Conservation (phyloP, 37 sponge, comb jelly and placozoan genomes). For the Bolinopsis microptera region DNA sequence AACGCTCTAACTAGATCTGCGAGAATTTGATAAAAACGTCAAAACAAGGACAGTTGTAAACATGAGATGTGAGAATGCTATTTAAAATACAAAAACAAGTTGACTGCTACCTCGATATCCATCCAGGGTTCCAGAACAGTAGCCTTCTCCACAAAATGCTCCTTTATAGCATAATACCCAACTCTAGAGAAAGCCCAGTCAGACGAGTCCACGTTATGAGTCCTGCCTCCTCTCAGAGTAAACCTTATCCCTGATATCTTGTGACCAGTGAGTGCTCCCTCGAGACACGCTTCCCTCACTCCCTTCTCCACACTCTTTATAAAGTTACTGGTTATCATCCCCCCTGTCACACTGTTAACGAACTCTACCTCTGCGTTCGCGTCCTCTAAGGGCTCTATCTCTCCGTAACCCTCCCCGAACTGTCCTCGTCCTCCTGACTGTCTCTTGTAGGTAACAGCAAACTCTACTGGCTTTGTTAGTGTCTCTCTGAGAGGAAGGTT, state of each 20-base stretch:
- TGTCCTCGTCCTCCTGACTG: slow-evolving; percentile 98
- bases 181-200: slow-evolving; percentile 16
- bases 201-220: slow-evolving; percentile 52
- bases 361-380: slow-evolving; percentile 79
- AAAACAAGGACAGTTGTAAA: too few species aligned
- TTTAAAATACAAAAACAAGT: neutral
- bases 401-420: slow-evolving; percentile 72
- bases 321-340: slow-evolving; percentile 91
- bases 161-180: slow-evolving; percentile 32
- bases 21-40: too few species aligned
- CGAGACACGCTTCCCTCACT: slow-evolving; percentile 16
- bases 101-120: neutral
- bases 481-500: slow-evolving; percentile 84
- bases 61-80: too few species aligned
- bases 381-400: slow-evolving; percentile 84
- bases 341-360: slow-evolving; percentile 83
- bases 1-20: too few species aligned
- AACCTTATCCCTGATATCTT: slow-evolving; percentile 80
- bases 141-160: slow-evolving; percentile 37
- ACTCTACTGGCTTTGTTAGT: slow-evolving; percentile 70
- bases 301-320: slow-evolving; percentile 94
- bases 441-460: slow-evolving; percentile 94
- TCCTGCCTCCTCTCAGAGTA: slow-evolving; percentile 85
- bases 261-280: slow-evolving; percentile 83
- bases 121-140: slow-evolving; percentile 11